phyloP scores from a whole-genome alignment of 1,140 invertebrate genomes.

The Drosophila pandora region DNA sequence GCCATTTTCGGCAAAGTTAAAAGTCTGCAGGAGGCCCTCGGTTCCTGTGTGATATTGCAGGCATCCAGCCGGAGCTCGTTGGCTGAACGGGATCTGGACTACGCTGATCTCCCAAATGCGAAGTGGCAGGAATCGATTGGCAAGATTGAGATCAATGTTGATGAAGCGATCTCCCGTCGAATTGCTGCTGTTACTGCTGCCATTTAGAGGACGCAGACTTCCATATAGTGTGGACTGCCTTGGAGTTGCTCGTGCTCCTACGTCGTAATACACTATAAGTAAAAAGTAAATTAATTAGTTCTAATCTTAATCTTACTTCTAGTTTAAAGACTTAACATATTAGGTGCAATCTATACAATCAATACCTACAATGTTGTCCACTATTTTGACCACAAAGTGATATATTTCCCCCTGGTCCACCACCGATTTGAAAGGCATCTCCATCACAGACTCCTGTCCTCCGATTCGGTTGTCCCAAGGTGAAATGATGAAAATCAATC shows the following conservation, averaged over 20 bases:
- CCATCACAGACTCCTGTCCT: slow-evolving; percentile 91
- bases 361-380: slow-evolving; percentile 90
- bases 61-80: slow-evolving; percentile 89
- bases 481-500: slow-evolving; percentile 92
- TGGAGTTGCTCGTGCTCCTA: slow-evolving; percentile 83
- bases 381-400: slow-evolving; percentile 92
- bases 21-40: slow-evolving; percentile 86
- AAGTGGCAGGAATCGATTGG: slow-evolving; percentile 85
- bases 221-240: slow-evolving; percentile 72
- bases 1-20: slow-evolving; percentile 92
- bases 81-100: slow-evolving; percentile 88
- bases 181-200: slow-evolving; percentile 20
- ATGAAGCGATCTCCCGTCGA: slow-evolving; percentile 49
- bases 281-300: neutral
- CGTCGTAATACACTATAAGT: slow-evolving; percentile 88
- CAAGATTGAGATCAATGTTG: slow-evolving; percentile 76
- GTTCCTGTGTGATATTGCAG: slow-evolving; percentile 88
- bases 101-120: slow-evolving; percentile 91
- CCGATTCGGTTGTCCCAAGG: slow-evolving; percentile 91
- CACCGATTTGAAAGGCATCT: slow-evolving; percentile 88
- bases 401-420: slow-evolving; percentile 86
- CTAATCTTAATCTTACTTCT: neutral
- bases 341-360: no score
- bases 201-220: slow-evolving; percentile 54
- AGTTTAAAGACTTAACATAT: no score